Base-by-base conservation (phyloP, 2,888 invertebrate genomes). In the Liopterus haemorrhoidalis region DNA sequence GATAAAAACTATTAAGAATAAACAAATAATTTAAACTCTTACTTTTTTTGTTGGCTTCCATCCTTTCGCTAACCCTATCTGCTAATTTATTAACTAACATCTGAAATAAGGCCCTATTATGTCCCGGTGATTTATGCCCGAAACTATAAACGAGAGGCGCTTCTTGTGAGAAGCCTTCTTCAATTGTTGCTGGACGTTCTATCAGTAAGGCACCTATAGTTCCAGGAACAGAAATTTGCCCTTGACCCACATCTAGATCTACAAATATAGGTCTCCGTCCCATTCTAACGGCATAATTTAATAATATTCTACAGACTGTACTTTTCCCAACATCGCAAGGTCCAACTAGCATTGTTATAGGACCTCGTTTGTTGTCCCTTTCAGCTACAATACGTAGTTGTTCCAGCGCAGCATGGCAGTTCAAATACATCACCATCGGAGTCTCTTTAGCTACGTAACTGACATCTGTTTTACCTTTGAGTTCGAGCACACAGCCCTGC, bases 291-390 rank as follows among this genome's bases (percentile, higher is more conserved):
- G 92, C 95, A 66, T 97, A 99, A 69, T 99, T 99, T 1, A 96
- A 71, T 4, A 99, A 71, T 51, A 99, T 78, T 49, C 85, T 75
- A 43, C 86, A 84, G 2, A 99, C 67, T 0, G 97, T 96, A 1
- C 90, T 90, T 68, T 99, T 99, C 12, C 99, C 99, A 2, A 97
- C 97, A 66, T 97, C 97, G 25, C 80, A 81, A 0, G 97, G 97
- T 0, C 99, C 96, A 0, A 91, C 93, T 1, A 96, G 70, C 85
- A 96, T 85, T 0, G 85, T 80, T 21, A 88, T 84, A 0, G 93
- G 93, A 0, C 93, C 93, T 51, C 83, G 72, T 2, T 74, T 75
- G 50, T 75, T 75, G 27, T 75, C 75, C 56, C 80, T 79, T 55
- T 91, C 92, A 0, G 94, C 90, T 20, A 81, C 79, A 27, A 80